Evolutionary conservation across 2,113 vertebrate species (phyloP).

Genomic region (Forbesichthys papilliferus): DNA sequence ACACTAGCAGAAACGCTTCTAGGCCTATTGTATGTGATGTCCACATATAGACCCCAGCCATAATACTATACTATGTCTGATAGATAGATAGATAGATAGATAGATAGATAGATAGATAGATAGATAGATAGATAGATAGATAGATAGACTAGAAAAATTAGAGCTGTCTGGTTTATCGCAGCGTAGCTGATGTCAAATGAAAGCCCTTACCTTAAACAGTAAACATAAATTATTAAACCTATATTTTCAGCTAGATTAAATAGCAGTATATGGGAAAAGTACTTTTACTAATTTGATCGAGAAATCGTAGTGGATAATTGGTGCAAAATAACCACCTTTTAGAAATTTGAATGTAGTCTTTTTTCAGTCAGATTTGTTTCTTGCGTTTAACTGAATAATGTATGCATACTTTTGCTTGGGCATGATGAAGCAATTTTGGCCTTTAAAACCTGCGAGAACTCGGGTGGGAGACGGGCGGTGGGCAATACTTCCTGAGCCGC

Average conservation of each 20-base stretch:
- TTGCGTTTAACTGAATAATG: slow-evolving; percentile 95
- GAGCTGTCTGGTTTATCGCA: slow-evolving; percentile 27
- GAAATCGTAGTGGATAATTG: slow-evolving; percentile 6
- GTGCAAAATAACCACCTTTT: slow-evolving; percentile 68
- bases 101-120: not conserved
- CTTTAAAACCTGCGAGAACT: slow-evolving; percentile 87
- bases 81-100: not conserved
- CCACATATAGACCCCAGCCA: not conserved
- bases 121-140: not conserved
- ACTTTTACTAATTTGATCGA: slow-evolving; percentile 10
- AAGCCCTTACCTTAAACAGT: slow-evolving; percentile 23
- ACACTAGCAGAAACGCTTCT: slow-evolving; percentile 42
- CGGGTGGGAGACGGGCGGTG: slow-evolving; percentile 73
- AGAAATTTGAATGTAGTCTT: slow-evolving; percentile 79
- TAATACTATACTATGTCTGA: not conserved
- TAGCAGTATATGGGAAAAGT: slow-evolving; percentile 27
- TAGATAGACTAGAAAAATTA: not conserved
- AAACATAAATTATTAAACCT: slow-evolving; percentile 14
- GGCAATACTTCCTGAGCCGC: slow-evolving; percentile 84
- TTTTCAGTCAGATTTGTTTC: slow-evolving; percentile 41
- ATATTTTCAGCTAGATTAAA: not conserved
- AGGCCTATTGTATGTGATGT: slow-evolving; percentile 9
- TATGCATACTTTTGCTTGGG: slow-evolving; percentile 93
- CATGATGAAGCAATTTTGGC: slow-evolving; percentile 98
- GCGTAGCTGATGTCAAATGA: not conserved